These are phyloP conservation scores for Drosophila busckii DNA, from an alignment of 1,140 invertebrate species.

Conservation along the genomic window DNA sequence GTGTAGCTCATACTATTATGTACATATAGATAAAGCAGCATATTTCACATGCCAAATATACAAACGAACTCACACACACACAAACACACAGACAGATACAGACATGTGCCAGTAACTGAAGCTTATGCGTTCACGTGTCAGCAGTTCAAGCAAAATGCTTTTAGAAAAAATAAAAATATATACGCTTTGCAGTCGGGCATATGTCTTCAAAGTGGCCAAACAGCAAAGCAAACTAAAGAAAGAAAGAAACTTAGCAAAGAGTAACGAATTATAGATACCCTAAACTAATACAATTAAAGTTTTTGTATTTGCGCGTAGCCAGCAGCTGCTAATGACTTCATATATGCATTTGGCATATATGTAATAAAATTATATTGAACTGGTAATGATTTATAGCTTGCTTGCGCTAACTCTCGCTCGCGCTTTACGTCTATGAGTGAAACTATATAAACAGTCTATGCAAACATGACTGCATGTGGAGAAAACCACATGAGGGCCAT, in stretches of 20 bases:
- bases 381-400: too few relatives aligned
- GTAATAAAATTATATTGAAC: too few relatives aligned
- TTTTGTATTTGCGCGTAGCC: too few relatives aligned
- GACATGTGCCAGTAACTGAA: not conserved
- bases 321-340: too few relatives aligned
- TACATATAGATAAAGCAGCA: not conserved
- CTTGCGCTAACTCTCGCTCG: too few relatives aligned
- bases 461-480: too few relatives aligned
- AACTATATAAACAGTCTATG: too few relatives aligned
- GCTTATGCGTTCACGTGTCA: slow-evolving; percentile 5
- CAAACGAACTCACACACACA: not conserved
- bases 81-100: not conserved
- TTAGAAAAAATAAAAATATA: slow-evolving; percentile 17
- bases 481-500: too few relatives aligned
- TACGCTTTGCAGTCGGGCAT: slow-evolving; percentile 26
- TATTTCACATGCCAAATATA: not conserved
- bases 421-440: too few relatives aligned
- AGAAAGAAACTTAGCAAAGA: not conserved
- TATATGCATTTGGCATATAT: too few relatives aligned
- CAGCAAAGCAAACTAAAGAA: not conserved
- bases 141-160: slow-evolving; percentile 23
- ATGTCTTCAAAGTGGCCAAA: slow-evolving; percentile 38
- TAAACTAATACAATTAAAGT: too few relatives aligned
- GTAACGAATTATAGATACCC: too few relatives aligned
- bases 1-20: not conserved